A percentile compares a stretch with the other conserved stretches of the same genome.
These are phyloP conservation scores for Nipponia nippon DNA, from an alignment of 2,113 vertebrate species.

Conservation along the genomic window DNA sequence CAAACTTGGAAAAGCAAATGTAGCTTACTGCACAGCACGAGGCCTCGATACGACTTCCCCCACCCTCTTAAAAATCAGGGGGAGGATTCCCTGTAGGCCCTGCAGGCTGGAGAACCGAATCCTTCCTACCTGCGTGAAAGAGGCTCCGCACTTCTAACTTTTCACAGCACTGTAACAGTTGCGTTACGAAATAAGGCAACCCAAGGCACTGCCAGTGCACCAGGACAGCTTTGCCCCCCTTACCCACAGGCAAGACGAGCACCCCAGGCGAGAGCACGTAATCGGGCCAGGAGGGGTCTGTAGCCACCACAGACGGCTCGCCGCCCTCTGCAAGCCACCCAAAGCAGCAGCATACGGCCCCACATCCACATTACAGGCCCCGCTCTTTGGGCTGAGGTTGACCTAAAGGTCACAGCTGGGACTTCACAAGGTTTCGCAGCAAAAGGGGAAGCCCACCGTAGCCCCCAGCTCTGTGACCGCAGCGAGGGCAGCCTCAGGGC, in stretches of 20 bases:
- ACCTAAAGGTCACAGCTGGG: accelerated
- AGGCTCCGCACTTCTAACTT: accelerated
- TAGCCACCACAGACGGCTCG: accelerated
- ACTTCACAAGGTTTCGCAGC: accelerated
- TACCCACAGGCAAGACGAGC: accelerated
- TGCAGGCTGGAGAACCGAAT: neutral
- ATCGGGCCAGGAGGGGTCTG: accelerated
- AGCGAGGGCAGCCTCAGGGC: accelerated
- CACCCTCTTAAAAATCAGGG: neutral
- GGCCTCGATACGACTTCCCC: neutral
- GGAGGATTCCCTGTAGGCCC: neutral
- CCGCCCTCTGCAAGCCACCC: accelerated
- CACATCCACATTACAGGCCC: accelerated
- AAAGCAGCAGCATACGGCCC: accelerated
- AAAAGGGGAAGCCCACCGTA: accelerated
- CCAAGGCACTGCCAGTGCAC: accelerated
- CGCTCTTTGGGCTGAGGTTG: accelerated
- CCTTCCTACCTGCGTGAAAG: accelerated
- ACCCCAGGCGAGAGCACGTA: accelerated
- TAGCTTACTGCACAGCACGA: neutral
- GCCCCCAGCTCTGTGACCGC: accelerated
- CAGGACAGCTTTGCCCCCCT: accelerated
- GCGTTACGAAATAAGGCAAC: accelerated
- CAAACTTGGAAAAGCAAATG: neutral
- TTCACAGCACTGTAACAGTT: accelerated